phyloP scores from a whole-genome alignment of 2,888 invertebrate species.

The Steinernema carpocapsae region DNA sequence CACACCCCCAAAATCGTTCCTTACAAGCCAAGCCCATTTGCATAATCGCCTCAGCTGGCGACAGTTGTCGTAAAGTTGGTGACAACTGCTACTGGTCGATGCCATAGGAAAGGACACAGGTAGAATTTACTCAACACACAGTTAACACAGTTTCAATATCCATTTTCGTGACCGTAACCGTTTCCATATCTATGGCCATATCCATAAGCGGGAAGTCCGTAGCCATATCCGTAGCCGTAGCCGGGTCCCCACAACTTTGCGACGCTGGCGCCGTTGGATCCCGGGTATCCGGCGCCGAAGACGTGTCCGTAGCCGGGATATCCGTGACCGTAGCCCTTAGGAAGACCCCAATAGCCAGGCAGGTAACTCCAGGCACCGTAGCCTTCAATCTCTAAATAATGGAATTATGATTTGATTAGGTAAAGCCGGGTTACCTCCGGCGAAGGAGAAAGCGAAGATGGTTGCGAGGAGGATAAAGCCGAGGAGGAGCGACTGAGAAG shows the following conservation, averaged over 20 bases:
- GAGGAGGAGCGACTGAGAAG: conserved; percentile 6
- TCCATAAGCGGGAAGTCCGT: not conserved
- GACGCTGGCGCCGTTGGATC: not conserved
- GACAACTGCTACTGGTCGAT: not conserved
- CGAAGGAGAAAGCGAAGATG: not conserved
- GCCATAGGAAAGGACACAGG: not conserved
- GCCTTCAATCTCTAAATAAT: not conserved
- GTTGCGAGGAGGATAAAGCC: not conserved
- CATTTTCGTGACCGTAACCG: not conserved
- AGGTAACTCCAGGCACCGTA: not conserved
- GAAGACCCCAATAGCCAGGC: not conserved
- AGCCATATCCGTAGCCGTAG: not conserved
- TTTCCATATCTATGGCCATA: no score
- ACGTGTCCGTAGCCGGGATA: not conserved
- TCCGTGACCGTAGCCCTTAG: not conserved
- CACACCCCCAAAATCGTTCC: not conserved
- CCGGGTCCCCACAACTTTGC: not conserved
- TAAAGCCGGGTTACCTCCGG: not conserved
- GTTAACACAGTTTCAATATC: not conserved
- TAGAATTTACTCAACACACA: not conserved
- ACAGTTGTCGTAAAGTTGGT: not conserved
- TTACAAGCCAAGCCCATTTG: not conserved
- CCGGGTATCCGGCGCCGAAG: not conserved
- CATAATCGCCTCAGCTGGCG: not conserved
- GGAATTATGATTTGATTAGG: not conserved